A percentile compares a stretch with the other conserved stretches of the same genome.
phyloP scores from a whole-genome alignment of 2,888 invertebrate genomes.

The Ptychoptera contaminata region DNA sequence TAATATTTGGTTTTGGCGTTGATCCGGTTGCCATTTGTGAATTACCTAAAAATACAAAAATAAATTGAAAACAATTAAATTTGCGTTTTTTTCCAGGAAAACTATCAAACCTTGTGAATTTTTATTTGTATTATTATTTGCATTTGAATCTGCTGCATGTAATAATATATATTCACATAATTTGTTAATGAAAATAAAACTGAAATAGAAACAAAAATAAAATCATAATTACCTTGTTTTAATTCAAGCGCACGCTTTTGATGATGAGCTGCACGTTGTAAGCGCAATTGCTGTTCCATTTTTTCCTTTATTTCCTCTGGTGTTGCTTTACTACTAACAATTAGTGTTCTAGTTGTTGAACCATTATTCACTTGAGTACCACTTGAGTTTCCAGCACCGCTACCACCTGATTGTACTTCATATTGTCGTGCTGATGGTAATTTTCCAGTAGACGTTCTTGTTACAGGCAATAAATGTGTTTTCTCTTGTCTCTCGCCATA shows the following conservation, averaged over 20 bases:
- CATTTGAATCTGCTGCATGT: neutral
- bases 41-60: no score
- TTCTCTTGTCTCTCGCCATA: conserved; percentile 70
- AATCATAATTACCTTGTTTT: conserved; percentile 23
- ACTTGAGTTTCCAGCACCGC: conserved; percentile 10
- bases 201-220: neutral
- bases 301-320: conserved; percentile 73
- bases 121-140: neutral
- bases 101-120: no score
- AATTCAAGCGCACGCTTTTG: conserved; percentile 65
- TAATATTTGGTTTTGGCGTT: conserved; percentile 10
- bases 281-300: conserved; percentile 77
- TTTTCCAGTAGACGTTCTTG: conserved; percentile 58
- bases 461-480: conserved; percentile 58
- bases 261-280: conserved; percentile 78
- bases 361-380: conserved; percentile 16
- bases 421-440: conserved; percentile 29
- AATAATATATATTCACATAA: neutral
- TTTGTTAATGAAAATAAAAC: neutral
- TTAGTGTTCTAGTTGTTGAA: conserved; percentile 11
- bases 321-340: conserved; percentile 31
- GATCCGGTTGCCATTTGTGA: neutral
- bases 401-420: conserved; percentile 11
- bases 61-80: no score
- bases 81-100: no score